Evolutionary conservation across 2,888 invertebrate species (phyloP), one percentile per base, ranked within the genome.

Genomic region (Gonocerus acuteangulatus): DNA sequence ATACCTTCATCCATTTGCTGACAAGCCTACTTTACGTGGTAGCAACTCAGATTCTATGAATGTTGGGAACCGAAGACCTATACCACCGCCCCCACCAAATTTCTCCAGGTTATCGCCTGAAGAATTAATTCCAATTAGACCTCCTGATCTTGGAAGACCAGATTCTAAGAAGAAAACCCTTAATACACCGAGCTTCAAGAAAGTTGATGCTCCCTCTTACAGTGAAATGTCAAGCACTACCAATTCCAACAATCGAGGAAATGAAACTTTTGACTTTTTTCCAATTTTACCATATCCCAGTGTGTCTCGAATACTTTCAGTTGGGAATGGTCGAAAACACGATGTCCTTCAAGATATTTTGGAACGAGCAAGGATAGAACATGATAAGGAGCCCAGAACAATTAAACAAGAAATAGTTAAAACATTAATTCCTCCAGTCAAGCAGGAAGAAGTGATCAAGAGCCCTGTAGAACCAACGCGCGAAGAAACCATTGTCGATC

Each of bases 1-100:
- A 74, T 88, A 87, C 72, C 81, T 84, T 65, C 88, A 89, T 76
- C 89, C 90, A 1, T 90, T 90, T 72, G 89, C 89, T n/a, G 89
- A 90, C 72, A 90, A 89, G 74, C 90, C 90, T 56, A 91, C 90
- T 48, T 77, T 91, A 62, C 80, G 90, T 70, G 87, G 87, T 69
- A 79, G 82, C n/a, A 81, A 82, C 69, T 79, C 80, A 34, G 82
- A 82, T 45, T 61, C 58, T 74, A 75, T 52, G 52, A 79, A 79
- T 69, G 84, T 83, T 71, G 82, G 81, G 67, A 86, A 85, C 72
- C 77, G 88, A 66, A 79, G 89, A 67, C 89, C 89, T 0, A 84
- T 88, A 67, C 89, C 89, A 15, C 89, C 89, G 15, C 89, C 89
- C 0, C 88, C 87, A 63, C 88, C 87, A 63, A 77, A 88, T 63